phyloP scores from a whole-genome alignment of 2,113 vertebrate species.

The Okapia johnstoni region DNA sequence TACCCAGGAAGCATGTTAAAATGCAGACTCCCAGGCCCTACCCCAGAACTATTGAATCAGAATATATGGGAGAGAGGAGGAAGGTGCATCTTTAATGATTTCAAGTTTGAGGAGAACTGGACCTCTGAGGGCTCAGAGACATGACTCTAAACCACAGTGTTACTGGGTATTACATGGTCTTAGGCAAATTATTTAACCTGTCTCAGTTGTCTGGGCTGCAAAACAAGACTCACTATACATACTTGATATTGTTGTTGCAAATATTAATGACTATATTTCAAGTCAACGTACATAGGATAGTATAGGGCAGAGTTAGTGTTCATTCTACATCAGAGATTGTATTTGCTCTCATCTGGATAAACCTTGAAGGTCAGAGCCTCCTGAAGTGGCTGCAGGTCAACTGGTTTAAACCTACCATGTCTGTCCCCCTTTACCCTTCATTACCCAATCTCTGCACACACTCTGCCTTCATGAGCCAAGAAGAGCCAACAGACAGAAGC shows the following conservation, averaged over 20 bases:
- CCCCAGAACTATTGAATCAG: background rate
- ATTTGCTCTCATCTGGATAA: background rate
- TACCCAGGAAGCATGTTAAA: background rate
- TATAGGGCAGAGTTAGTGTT: background rate
- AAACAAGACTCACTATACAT: background rate
- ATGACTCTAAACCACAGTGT: background rate
- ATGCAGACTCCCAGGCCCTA: background rate
- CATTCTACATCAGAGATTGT: background rate
- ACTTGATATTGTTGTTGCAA: background rate
- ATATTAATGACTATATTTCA: conserved; percentile 3
- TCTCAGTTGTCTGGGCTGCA: background rate
- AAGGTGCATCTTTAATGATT: background rate
- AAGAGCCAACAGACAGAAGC: background rate
- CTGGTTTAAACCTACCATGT: background rate
- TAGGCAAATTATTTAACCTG: background rate
- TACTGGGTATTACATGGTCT: background rate
- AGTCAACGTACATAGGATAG: background rate
- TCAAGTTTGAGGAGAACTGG: background rate
- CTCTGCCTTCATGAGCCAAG: background rate
- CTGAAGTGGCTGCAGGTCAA: background rate
- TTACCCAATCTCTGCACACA: background rate
- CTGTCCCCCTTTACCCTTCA: background rate
- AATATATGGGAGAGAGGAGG: background rate
- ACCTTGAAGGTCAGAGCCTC: background rate
- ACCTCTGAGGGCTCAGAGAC: background rate